Evolutionary conservation across 2,888 invertebrate genomes (phyloP), one percentile per base, ranked within the genome.

Genomic region (Drosophila colorata): DNA sequence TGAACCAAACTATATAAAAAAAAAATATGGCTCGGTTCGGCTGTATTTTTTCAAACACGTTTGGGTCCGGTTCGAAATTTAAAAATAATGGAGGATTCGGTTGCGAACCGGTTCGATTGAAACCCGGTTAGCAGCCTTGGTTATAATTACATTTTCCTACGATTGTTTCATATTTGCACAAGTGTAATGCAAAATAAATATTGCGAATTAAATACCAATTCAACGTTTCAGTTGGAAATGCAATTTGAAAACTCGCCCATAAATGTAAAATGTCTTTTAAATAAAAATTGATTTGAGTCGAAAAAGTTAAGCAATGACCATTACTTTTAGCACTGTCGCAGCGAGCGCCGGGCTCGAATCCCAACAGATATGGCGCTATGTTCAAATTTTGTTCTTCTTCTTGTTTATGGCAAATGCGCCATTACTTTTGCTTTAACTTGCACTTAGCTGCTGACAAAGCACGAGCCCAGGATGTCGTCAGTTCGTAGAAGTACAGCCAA

Each of bases 361-460:
- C 56, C 57, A 58, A 18, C 66, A 66, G 65, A 65, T 65, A 64
- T 1, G 64, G 38, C 18, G 23, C 40, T 14, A 40, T 47, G 35
- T 37, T 41, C 31, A 38, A 41, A 28, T 37, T 47, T 38, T 31
- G 33, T 40, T 23, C n/a, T n/a, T n/a, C n/a, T 23, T n/a, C 11
- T 43, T 11, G 20, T 18, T n/a, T 4, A 33, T 18, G 64, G 57
- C 67, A 60, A 57, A 60, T 76, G 76, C 61, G 68, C 69, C 80
- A 85, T 81, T 81, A 82, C 68, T 82, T 85, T 85, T 85, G 74
- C 82, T 82, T 85, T 79, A 74, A 85, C 70, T 82, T 79, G 77
- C 81, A 81, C 82, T 81, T 82, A 82, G 81, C 71, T 81, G 84
- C 80, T 80, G 82, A 81, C 78, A 81, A 84, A 81, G 82, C 75